Evolutionary conservation across 2,888 invertebrate species (phyloP).

Genomic region (Harpalus rufipes): DNA sequence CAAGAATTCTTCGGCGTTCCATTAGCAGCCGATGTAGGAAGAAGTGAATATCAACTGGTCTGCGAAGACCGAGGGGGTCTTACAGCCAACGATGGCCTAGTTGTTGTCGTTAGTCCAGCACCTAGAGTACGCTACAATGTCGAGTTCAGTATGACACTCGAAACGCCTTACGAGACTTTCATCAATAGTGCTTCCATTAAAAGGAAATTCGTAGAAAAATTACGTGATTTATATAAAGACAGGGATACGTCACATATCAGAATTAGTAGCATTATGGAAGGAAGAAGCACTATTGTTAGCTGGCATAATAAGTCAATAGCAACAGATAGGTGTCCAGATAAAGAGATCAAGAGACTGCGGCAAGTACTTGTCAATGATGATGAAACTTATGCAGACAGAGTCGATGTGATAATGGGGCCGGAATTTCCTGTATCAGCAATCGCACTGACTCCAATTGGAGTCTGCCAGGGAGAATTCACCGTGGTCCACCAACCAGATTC

Average conservation of each 20-base stretch:
- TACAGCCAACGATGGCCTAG: slow-evolving; percentile 88
- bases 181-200: slow-evolving; percentile 86
- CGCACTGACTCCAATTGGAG: slow-evolving; percentile 81
- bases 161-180: slow-evolving; percentile 84
- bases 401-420: slow-evolving; percentile 84
- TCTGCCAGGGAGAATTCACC: slow-evolving; percentile 78
- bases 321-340: slow-evolving; percentile 86
- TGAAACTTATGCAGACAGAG: slow-evolving; percentile 79
- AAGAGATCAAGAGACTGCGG: slow-evolving; percentile 86
- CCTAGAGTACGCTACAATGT: slow-evolving; percentile 84
- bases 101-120: slow-evolving; percentile 85
- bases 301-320: slow-evolving; percentile 91
- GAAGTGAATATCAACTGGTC: slow-evolving; percentile 87
- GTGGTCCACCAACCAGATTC: slow-evolving; percentile 72
- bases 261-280: slow-evolving; percentile 84
- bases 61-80: slow-evolving; percentile 87
- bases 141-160: slow-evolving; percentile 90
- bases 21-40: slow-evolving; percentile 84
- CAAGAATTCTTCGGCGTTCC: slow-evolving; percentile 95
- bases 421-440: slow-evolving; percentile 86
- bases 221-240: slow-evolving; percentile 89
- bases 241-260: slow-evolving; percentile 85
- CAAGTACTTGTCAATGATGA: slow-evolving; percentile 85
- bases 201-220: slow-evolving; percentile 88
- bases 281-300: slow-evolving; percentile 82